A percentile compares a stretch with the other conserved stretches of the same genome.
These are phyloP conservation scores for Eucera pruinosa DNA, from an alignment of 2,888 invertebrate genomes.

Conservation along the genomic window DNA sequence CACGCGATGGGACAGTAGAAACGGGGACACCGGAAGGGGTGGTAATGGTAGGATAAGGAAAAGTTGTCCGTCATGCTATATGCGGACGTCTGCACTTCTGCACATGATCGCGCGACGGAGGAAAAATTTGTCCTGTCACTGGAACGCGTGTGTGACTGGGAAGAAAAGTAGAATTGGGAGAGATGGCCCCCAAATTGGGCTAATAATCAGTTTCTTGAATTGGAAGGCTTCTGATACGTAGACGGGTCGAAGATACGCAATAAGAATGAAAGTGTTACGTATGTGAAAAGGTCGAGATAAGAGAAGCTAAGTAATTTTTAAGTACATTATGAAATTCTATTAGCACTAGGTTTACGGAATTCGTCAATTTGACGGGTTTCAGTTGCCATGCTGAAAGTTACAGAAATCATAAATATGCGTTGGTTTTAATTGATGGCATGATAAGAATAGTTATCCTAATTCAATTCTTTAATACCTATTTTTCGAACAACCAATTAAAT, in stretches of 20 bases:
- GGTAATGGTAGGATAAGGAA: conserved; percentile 42
- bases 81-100: conserved; percentile 47
- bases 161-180: conserved; percentile 5
- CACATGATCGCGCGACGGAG: conserved; percentile 3
- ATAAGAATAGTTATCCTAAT: too few relatives aligned
- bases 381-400: too few relatives aligned
- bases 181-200: conserved; percentile 5
- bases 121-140: conserved; percentile 20
- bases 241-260: neutral
- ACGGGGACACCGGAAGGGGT: conserved; percentile 30
- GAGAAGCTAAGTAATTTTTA: too few relatives aligned
- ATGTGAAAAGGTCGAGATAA: too few relatives aligned
- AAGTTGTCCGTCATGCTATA: conserved; percentile 41
- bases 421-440: too few relatives aligned
- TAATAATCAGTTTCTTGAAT: conserved; percentile 7
- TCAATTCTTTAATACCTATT: too few relatives aligned
- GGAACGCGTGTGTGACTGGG: neutral
- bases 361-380: too few relatives aligned
- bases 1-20: conserved; percentile 36
- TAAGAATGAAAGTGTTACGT: neutral
- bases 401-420: too few relatives aligned
- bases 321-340: too few relatives aligned
- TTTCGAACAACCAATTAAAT: too few relatives aligned
- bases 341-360: too few relatives aligned
- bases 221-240: neutral